These are phyloP conservation scores for Acrossocheilus wenchowensis DNA, from an alignment of 2,797 vertebrate species.

Conservation along the genomic window DNA sequence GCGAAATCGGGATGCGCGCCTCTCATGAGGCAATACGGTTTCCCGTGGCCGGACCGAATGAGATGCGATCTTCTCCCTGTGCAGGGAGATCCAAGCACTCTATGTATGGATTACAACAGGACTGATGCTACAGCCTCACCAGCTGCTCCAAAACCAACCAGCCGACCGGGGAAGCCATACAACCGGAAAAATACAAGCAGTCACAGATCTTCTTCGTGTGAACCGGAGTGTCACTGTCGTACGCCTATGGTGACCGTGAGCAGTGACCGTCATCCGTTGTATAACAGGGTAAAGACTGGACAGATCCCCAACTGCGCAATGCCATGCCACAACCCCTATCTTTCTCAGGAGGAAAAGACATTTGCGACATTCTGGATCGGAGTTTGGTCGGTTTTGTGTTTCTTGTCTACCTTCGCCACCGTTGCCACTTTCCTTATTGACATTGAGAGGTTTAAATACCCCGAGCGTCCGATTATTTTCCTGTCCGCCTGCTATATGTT, in stretches of 20 bases:
- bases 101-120: slow-evolving; percentile 95
- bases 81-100: slow-evolving; percentile 85
- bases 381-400: slow-evolving; percentile 91
- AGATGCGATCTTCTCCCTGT: slow-evolving; percentile 90
- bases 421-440: slow-evolving; percentile 92
- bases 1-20: slow-evolving; percentile 92
- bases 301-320: slow-evolving; percentile 87
- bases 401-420: slow-evolving; percentile 88
- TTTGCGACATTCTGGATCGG: slow-evolving; percentile 93
- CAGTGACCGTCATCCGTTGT: slow-evolving; percentile 83
- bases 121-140: slow-evolving; percentile 82
- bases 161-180: slow-evolving; percentile 76
- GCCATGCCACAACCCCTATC: slow-evolving; percentile 91
- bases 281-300: slow-evolving; percentile 86
- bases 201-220: slow-evolving; percentile 70
- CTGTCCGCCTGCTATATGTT: slow-evolving; percentile 92
- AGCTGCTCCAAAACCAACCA: slow-evolving; percentile 74
- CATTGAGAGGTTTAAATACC: slow-evolving; percentile 92
- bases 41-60: slow-evolving; percentile 96
- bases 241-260: slow-evolving; percentile 86
- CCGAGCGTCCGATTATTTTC: slow-evolving; percentile 92
- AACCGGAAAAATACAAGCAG: slow-evolving; percentile 69
- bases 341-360: slow-evolving; percentile 86
- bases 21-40: slow-evolving; percentile 95
- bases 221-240: slow-evolving; percentile 86